Conservation (phyloP, 2,888 invertebrate genomes). For the Sarcophaga carnaria region DNA sequence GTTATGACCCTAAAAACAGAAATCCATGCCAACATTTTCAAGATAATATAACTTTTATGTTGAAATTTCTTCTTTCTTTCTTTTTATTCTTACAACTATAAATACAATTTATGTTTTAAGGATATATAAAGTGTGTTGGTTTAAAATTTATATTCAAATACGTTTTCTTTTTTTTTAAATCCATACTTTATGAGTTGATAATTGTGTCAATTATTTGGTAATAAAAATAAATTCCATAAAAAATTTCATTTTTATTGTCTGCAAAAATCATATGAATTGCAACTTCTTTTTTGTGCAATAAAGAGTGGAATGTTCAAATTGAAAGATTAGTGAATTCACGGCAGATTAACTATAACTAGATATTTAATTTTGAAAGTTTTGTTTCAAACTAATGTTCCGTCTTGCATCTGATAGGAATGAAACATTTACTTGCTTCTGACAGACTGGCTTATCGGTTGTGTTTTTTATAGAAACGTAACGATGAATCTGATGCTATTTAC, state of each 20-base stretch:
- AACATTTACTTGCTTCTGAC: too few relatives aligned
- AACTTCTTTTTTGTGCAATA: too few relatives aligned
- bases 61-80: neutral
- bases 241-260: conserved; percentile 26
- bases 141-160: conserved; percentile 38
- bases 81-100: neutral
- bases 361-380: too few relatives aligned
- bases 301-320: too few relatives aligned
- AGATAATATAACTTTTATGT: conserved; percentile 49
- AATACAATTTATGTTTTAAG: neutral
- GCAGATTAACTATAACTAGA: too few relatives aligned
- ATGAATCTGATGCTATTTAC: too few relatives aligned
- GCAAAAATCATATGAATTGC: too few relatives aligned
- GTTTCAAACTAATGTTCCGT: too few relatives aligned
- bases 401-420: too few relatives aligned
- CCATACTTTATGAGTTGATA: conserved; percentile 59
- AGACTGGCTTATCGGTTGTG: too few relatives aligned
- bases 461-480: too few relatives aligned
- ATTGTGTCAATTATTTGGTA: conserved; percentile 57
- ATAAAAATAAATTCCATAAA: conserved; percentile 46
- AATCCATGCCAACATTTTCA: conserved; percentile 61
- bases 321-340: too few relatives aligned
- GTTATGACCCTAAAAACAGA: conserved; percentile 55
- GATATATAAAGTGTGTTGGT: neutral
- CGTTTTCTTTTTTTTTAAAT: neutral